Base-by-base conservation (phyloP, 1,140 invertebrate species). In the Tetramorium simillimum region DNA sequence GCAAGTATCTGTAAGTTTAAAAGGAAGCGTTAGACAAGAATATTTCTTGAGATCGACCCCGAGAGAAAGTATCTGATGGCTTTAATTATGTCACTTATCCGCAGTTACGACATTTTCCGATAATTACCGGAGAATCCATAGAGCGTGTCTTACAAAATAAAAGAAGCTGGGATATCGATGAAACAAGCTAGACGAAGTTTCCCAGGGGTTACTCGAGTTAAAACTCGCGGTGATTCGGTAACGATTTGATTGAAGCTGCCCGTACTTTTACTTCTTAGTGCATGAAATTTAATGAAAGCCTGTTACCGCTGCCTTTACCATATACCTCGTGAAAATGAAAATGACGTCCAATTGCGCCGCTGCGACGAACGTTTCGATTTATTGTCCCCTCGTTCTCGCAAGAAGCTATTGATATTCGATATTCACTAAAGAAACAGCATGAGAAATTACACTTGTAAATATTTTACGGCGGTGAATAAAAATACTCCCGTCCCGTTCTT, bases 361-460 rank as follows among this genome's bases (percentile, higher is more conserved):
- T 10, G 53, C 28, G 28, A 58, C 37, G 53, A 46, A 75, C 43
- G 21, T 21, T 80, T 40, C 28, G 37, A 53, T 37, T 58, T 58
- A 37, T 46, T 40, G 37, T 56, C 10, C 3, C 24, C 37, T 82
- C 67, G 10, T 56, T 82, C 67, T 9, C 16, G 37, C 53, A 56
- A 49, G 40, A 24, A 46, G 40, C 24, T 84, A 84, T 84, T 56
- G 80, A 60, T 62, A 75, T 62, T 73, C 69, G 80, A 84, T 75
- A 84, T 84, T 84, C 40, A 49, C 78, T 72, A 62, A 84, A 56
- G 69, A 73, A 84, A 56, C 69, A 33, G 80, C 53, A 84, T 84
- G 80, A 84, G 80, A 84, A 75, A 84, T 75, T 73, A 84, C 80
- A 75, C 53, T 84, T 84, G 80, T 84, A 75, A 84, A 84, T 84